phyloP scores from a whole-genome alignment of 1,140 invertebrate genomes.

The Saxidomus purpurata region DNA sequence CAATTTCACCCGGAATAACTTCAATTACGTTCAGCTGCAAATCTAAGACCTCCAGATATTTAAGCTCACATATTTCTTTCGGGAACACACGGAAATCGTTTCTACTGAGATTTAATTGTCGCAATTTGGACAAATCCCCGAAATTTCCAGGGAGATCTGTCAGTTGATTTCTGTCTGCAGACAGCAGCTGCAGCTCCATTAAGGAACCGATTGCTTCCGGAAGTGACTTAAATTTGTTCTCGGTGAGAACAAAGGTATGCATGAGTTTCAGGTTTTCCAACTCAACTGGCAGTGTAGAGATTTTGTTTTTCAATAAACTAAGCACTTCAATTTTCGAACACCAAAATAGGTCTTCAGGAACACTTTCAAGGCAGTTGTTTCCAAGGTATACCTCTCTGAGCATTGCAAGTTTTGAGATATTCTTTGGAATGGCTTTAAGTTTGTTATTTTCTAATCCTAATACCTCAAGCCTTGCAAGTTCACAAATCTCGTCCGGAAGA shows the following conservation, averaged over 20 bases:
- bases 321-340: slow-evolving; percentile 82
- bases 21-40: slow-evolving; percentile 78
- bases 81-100: slow-evolving; percentile 84
- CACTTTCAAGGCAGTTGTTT: slow-evolving; percentile 77
- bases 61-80: slow-evolving; percentile 75
- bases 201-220: slow-evolving; percentile 77
- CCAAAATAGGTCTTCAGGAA: slow-evolving; percentile 83
- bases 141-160: slow-evolving; percentile 79
- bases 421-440: slow-evolving; percentile 75
- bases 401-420: slow-evolving; percentile 81
- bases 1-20: slow-evolving; percentile 77
- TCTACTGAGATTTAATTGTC: slow-evolving; percentile 80
- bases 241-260: slow-evolving; percentile 75
- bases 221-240: slow-evolving; percentile 77
- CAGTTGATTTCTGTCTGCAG: slow-evolving; percentile 78
- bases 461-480: slow-evolving; percentile 76
- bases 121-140: slow-evolving; percentile 77
- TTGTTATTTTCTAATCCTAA: slow-evolving; percentile 82
- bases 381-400: slow-evolving; percentile 83
- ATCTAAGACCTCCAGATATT: slow-evolving; percentile 79
- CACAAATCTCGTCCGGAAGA: slow-evolving; percentile 80
- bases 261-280: slow-evolving; percentile 79
- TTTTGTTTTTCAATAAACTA: slow-evolving; percentile 77
- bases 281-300: slow-evolving; percentile 80
- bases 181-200: slow-evolving; percentile 73